Percentiles rank a stretch among this genome's conserved stretches.
Evolutionary conservation across 30 jellyfish, hydroid and myxozoan genomes (phyloP).

Genomic region (Morbakka virulenta): DNA sequence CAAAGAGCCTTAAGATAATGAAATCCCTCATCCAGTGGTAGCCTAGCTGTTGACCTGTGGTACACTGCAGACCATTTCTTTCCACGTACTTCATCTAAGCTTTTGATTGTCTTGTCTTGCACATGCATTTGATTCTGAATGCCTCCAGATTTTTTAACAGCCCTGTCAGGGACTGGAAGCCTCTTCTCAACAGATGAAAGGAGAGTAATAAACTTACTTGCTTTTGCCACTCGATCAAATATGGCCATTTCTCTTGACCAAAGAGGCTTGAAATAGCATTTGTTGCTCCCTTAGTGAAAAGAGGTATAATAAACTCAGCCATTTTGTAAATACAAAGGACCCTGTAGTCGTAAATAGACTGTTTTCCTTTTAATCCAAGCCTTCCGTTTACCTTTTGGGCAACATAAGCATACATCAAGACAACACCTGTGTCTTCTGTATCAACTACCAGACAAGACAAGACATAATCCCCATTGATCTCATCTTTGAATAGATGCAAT

Average conservation of each 20-base stretch:
- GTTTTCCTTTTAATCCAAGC: background rate
- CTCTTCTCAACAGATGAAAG: too few species aligned
- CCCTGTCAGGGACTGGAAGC: too few species aligned
- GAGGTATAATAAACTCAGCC: background rate
- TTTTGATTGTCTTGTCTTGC: too few species aligned
- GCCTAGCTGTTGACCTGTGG: too few species aligned
- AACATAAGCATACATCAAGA: background rate
- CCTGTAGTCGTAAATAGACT: background rate
- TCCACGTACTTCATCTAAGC: too few species aligned
- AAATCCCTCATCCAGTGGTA: too few species aligned
- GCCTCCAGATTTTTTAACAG: too few species aligned
- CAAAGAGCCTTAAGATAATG: too few species aligned
- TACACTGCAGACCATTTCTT: too few species aligned
- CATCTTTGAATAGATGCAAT: background rate
- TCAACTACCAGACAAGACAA: background rate
- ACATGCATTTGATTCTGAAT: too few species aligned
- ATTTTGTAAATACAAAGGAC: background rate
- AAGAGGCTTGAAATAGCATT: background rate
- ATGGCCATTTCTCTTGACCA: background rate
- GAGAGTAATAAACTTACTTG: too few species aligned
- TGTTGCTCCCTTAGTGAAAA: background rate
- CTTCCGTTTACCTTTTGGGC: background rate
- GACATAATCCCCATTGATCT: background rate
- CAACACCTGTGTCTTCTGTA: background rate
- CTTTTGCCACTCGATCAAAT: too few species aligned